These are phyloP conservation scores for Potamilus streckersoni DNA, from an alignment of 1,140 invertebrate genomes.

Conservation along the genomic window DNA sequence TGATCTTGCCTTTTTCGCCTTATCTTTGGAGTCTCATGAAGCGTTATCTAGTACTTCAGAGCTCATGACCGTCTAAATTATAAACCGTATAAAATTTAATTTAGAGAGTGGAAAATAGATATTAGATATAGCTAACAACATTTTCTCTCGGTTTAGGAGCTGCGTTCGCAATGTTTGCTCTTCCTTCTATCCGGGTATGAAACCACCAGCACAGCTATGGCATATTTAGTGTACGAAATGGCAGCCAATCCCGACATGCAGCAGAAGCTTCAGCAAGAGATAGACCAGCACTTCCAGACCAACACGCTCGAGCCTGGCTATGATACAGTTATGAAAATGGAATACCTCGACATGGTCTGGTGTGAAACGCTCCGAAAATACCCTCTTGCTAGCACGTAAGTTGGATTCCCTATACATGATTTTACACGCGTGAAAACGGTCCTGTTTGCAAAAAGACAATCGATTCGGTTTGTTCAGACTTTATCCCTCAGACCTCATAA, in stretches of 20 bases:
- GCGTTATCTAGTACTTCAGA: no score
- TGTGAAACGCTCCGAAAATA: conserved; percentile 59
- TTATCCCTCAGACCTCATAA: no score
- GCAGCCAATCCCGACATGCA: conserved; percentile 69
- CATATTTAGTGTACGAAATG: conserved; percentile 69
- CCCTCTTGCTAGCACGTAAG: conserved; percentile 59
- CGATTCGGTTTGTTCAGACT: no score
- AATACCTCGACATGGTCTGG: conserved; percentile 61
- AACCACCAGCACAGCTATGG: conserved; percentile 69
- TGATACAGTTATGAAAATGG: conserved; percentile 47
- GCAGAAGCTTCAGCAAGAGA: conserved; percentile 66
- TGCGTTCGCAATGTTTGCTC: conserved; percentile 53
- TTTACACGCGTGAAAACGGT: neutral
- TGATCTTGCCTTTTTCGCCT: no score
- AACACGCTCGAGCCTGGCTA: conserved; percentile 29
- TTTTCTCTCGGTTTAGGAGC: conserved; percentile 45
- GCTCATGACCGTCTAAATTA: no score
- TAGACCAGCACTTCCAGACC: conserved; percentile 49
- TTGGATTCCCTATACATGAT: neutral
- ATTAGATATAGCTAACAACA: no score
- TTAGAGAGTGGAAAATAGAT: no score
- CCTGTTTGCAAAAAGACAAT: neutral
- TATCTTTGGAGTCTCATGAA: no score
- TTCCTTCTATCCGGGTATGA: conserved; percentile 66
- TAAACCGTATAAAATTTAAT: no score